Conservation (phyloP, 2,888 invertebrate species). For the Mycogona germanica region DNA sequence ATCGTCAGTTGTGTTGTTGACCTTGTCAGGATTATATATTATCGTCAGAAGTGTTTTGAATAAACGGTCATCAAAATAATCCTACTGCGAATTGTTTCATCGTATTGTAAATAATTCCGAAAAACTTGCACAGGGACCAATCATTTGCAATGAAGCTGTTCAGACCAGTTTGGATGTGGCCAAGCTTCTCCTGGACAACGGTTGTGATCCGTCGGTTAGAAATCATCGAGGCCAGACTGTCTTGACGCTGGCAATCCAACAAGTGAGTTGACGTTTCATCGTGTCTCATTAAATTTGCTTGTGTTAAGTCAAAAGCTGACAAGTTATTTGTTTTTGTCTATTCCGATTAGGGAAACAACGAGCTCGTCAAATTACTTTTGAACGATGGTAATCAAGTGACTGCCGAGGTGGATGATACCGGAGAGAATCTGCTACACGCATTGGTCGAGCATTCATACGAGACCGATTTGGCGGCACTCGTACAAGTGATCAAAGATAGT, state of each 20-base stretch:
- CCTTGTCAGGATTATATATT: no score
- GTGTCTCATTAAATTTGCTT: neutral
- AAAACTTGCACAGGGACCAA: neutral
- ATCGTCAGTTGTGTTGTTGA: no score
- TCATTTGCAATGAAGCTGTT: slow-evolving; percentile 25
- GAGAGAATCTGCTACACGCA: slow-evolving; percentile 33
- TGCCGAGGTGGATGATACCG: slow-evolving; percentile 30
- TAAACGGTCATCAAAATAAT: no score
- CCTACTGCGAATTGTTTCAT: no score
- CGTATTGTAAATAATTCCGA: no score
- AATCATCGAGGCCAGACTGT: slow-evolving; percentile 33
- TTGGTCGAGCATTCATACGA: slow-evolving; percentile 33
- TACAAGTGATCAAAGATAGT: slow-evolving; percentile 22
- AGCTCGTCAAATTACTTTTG: slow-evolving; percentile 32
- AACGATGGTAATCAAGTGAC: slow-evolving; percentile 32
- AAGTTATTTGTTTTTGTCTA: neutral
- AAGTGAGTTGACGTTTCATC: slow-evolving; percentile 7
- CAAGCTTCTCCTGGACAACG: slow-evolving; percentile 30
- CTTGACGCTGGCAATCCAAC: slow-evolving; percentile 32
- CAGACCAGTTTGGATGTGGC: slow-evolving; percentile 30
- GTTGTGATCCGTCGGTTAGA: slow-evolving; percentile 31
- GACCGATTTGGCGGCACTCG: slow-evolving; percentile 20
- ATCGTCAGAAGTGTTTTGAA: no score
- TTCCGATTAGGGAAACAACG: slow-evolving; percentile 27
- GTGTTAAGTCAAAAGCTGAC: neutral